A percentile compares a stretch with the other conserved stretches of the same genome.
phyloP scores from a whole-genome alignment of 2,113 vertebrate genomes.

The Mormyrus iriodes region DNA sequence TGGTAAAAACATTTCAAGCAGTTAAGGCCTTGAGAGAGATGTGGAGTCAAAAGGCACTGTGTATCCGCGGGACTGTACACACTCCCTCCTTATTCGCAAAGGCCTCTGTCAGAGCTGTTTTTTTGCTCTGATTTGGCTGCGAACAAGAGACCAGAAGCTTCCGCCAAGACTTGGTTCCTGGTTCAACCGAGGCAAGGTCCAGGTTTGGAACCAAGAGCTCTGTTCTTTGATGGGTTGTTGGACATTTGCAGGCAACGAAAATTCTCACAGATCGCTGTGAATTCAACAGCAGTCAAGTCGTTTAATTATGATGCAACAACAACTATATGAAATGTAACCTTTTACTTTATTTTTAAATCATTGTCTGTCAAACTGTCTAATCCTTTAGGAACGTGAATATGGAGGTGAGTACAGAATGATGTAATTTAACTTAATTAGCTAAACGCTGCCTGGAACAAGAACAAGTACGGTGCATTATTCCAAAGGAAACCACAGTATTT shows the following conservation, averaged over 20 bases:
- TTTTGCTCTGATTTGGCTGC: slow-evolving; percentile 31
- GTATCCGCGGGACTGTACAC: neutral
- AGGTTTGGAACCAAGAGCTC: slow-evolving; percentile 45
- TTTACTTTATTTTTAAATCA: neutral
- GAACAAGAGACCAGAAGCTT: slow-evolving; percentile 5
- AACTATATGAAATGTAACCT: neutral
- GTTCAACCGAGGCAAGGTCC: slow-evolving; percentile 20
- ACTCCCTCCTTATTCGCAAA: slow-evolving; percentile 32
- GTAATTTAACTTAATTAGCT: neutral
- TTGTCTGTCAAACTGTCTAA: neutral
- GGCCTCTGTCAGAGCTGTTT: slow-evolving; percentile 26
- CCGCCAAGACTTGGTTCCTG: neutral
- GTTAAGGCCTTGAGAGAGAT: neutral
- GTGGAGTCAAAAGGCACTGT: neutral
- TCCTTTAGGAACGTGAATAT: neutral
- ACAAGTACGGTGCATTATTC: neutral
- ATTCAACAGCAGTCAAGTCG: neutral
- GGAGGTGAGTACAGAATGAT: neutral
- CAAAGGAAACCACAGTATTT: neutral
- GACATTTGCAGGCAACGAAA: slow-evolving; percentile 58
- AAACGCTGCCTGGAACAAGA: neutral
- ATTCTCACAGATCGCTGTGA: slow-evolving; percentile 41
- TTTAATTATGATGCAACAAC: neutral
- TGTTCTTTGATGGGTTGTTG: slow-evolving; percentile 50
- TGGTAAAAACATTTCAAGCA: no score